Base-by-base conservation (phyloP, 2,888 invertebrate genomes). In the Argyresthia albistria region DNA sequence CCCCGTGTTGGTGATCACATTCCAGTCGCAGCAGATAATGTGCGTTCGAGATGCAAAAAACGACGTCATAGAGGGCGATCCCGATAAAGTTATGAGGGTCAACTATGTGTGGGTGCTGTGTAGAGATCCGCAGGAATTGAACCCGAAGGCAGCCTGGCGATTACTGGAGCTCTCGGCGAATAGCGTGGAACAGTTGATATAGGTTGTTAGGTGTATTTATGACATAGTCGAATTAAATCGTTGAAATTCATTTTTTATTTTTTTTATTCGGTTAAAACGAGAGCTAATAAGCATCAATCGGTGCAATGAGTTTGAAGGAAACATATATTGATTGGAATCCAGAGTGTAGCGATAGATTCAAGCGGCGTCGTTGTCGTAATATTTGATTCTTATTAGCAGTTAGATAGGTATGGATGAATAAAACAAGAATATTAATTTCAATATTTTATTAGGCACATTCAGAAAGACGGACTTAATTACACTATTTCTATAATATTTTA, bases 51-150 rank as follows among this genome's bases (percentile, higher is more conserved):
- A 99, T 80, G 76, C 86, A 0, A 91, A 91, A 57, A 93, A 93
- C 56, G 93, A 93, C 61, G 92, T 99, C 0, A 92, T 99, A 0
- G 98, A 99, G 76, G 99, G 99, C 6, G 95, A 97, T 83, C 95
- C 97, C 0, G 94, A 98, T 50, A 98, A 97, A 83, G 95, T 99
- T 12, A 92, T 98, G 91, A 88, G 97, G 52, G 95, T 98, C 0
- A 94, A 95, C 68, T 97, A 99, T 71, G 97, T 98, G 39, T 99
- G 99, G 99, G 99, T 98, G 2, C 87, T 99, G 64, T 99, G 99
- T 74, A 88, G 99, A 55, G 99, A 99, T 78, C 95, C 95, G 25
- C 91, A 93, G 58, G 98, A 99, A 77, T 76, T 98, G 46, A 96
- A 99, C 88, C 95, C 99, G 0, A 93, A 93, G 64, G 95, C 98